Conservation (phyloP, 2,888 invertebrate genomes). For the Oscheius sp. region DNA sequence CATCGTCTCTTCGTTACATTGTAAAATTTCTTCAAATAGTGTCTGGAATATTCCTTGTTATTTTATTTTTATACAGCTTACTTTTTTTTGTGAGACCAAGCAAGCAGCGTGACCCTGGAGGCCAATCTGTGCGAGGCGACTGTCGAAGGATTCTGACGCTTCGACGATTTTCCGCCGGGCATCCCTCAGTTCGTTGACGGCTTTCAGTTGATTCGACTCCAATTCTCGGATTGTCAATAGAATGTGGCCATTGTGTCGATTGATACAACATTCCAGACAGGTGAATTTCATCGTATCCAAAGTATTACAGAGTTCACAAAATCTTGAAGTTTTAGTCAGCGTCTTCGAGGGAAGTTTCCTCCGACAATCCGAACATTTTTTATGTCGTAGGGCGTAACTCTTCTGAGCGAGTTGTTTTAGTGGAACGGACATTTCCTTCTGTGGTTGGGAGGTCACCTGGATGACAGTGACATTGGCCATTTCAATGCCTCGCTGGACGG, state of each 20-base stretch:
- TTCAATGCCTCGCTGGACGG: conserved; percentile 44
- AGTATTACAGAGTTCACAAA: conserved; percentile 55
- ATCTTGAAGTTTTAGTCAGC: conserved; percentile 50
- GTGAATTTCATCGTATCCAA: conserved; percentile 50
- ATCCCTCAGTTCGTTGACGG: conserved; percentile 51
- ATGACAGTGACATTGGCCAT: conserved; percentile 59
- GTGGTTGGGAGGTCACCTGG: conserved; percentile 38
- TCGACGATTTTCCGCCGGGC: conserved; percentile 46
- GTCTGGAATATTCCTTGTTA: conserved; percentile 10
- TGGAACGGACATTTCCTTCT: conserved; percentile 3
- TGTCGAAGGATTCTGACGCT: conserved; percentile 49
- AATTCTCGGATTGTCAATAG: conserved; percentile 59
- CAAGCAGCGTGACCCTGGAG: conserved; percentile 19
- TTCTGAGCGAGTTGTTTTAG: conserved; percentile 39
- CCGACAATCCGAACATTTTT: conserved; percentile 52
- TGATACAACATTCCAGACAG: conserved; percentile 70
- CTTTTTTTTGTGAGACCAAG: conserved; percentile 7
- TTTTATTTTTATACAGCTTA: neutral
- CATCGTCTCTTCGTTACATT: conserved; percentile 45
- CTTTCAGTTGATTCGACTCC: conserved; percentile 56
- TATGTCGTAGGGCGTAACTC: conserved; percentile 30
- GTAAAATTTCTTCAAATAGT: conserved; percentile 41
- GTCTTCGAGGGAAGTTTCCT: conserved; percentile 50
- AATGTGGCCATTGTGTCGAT: conserved; percentile 67
- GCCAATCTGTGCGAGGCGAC: conserved; percentile 40